Conservation (phyloP, 2,888 invertebrate genomes). For the Morpho deidamia region DNA sequence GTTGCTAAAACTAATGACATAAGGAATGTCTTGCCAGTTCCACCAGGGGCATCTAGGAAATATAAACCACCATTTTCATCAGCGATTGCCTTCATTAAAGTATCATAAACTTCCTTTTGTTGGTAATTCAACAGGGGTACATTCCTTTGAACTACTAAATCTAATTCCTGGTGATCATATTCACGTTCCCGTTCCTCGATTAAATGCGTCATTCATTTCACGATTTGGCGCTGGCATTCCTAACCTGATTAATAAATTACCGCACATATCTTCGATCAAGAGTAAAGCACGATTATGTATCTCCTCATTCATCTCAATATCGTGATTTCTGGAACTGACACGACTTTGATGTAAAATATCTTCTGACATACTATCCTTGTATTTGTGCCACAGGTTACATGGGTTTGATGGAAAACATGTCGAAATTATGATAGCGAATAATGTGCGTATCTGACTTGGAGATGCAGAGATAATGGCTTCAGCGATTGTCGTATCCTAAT, state of each 20-base stretch:
- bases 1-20: too few species aligned
- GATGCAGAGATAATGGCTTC: slow-evolving; percentile 30
- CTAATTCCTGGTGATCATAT: slow-evolving; percentile 15
- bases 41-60: slow-evolving; percentile 8
- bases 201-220: slow-evolving; percentile 30
- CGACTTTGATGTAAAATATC: slow-evolving; percentile 34
- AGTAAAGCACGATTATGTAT: slow-evolving; percentile 28
- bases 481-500: slow-evolving; percentile 31
- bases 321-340: slow-evolving; percentile 27
- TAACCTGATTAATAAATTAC: slow-evolving; percentile 27
- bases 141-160: not conserved
- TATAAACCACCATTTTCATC: not conserved
- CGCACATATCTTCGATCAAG: slow-evolving; percentile 39
- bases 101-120: not conserved
- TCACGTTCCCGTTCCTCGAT: slow-evolving; percentile 35
- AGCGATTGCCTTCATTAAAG: not conserved
- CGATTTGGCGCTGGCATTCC: slow-evolving; percentile 28
- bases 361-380: slow-evolving; percentile 34
- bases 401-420: slow-evolving; percentile 32
- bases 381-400: slow-evolving; percentile 32
- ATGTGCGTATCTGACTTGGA: slow-evolving; percentile 32
- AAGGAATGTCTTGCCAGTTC: slow-evolving; percentile 6
- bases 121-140: not conserved
- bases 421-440: slow-evolving; percentile 34
- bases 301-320: slow-evolving; percentile 29